Percentiles rank a stretch among this genome's conserved stretches.
Conservation (phyloP, 2,888 invertebrate species). For the Suillia variegata region DNA sequence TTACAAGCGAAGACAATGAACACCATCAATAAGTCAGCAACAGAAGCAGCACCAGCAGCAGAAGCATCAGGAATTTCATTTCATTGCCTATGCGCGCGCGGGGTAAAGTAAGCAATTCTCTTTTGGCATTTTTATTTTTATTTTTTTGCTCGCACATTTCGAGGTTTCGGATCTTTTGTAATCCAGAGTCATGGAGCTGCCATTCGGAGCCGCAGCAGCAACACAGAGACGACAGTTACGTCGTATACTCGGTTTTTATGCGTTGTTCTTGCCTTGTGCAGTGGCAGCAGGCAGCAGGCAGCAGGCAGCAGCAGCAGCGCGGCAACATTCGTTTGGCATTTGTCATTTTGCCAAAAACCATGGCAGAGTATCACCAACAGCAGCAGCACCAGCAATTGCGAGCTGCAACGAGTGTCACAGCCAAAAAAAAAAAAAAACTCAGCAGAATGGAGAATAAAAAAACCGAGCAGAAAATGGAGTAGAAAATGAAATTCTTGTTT, state of each 20-base stretch:
- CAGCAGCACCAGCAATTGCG: constrained; percentile 3
- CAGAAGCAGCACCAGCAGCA: too few species aligned
- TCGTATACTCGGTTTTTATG: neutral
- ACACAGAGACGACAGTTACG: neutral
- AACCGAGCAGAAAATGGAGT: constrained; percentile 19
- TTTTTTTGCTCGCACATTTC: too few species aligned
- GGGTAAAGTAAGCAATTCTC: constrained; percentile 1
- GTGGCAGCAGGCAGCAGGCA: too few species aligned
- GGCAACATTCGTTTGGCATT: constrained; percentile 44
- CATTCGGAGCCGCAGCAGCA: neutral
- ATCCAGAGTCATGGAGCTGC: too few species aligned
- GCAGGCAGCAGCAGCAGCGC: too few species aligned
- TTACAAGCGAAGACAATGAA: constrained; percentile 35
- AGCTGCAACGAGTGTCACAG: neutral
- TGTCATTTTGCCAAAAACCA: constrained; percentile 53
- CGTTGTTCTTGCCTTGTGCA: constrained; percentile 25
- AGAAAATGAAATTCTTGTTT: constrained; percentile 58
- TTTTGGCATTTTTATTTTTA: too few species aligned
- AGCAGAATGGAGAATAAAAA: neutral
- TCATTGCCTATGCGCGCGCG: constrained; percentile 24
- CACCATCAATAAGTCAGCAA: constrained; percentile 56
- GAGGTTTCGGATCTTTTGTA: too few species aligned
- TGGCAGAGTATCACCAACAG: constrained; percentile 7
- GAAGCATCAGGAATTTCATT: constrained; percentile 59
- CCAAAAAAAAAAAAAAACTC: neutral